Conservation (phyloP, 2,113 vertebrate genomes). For the Macrotus californicus region DNA sequence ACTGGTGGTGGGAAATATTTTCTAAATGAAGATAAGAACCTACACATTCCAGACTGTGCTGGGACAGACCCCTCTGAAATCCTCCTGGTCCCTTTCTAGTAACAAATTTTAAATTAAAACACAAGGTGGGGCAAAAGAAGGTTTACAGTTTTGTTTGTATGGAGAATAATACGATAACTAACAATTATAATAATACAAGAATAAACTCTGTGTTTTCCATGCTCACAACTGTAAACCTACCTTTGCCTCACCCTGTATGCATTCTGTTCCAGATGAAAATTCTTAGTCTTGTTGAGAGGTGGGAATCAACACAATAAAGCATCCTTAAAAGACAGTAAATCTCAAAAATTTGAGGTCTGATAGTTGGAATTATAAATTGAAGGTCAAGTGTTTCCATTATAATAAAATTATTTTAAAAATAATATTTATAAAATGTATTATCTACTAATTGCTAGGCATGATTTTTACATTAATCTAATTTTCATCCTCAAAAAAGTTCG, state of each 20-base stretch:
- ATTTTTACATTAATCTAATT: not conserved
- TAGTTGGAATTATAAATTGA: not conserved
- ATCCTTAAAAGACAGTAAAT: not conserved
- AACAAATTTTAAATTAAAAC: not conserved
- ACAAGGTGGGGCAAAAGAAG: too few relatives aligned
- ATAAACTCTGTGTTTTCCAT: too few relatives aligned
- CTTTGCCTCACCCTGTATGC: not conserved
- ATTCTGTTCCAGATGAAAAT: not conserved
- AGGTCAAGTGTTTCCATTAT: not conserved
- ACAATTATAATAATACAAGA: too few relatives aligned
- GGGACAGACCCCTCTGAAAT: not conserved
- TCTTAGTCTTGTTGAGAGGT: not conserved
- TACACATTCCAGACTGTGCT: not conserved
- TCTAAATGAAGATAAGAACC: not conserved
- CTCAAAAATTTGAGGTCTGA: not conserved
- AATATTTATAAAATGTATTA: not conserved
- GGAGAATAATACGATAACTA: too few relatives aligned
- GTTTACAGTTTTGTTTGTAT: too few relatives aligned
- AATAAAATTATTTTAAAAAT: not conserved
- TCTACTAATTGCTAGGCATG: not conserved
- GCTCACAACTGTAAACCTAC: too few relatives aligned
- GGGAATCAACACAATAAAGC: not conserved
- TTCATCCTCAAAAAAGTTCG: not conserved
- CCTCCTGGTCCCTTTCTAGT: not conserved
- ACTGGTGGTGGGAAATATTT: not conserved